Conservation (phyloP, 2,888 invertebrate genomes). For the Eilema caniola region DNA sequence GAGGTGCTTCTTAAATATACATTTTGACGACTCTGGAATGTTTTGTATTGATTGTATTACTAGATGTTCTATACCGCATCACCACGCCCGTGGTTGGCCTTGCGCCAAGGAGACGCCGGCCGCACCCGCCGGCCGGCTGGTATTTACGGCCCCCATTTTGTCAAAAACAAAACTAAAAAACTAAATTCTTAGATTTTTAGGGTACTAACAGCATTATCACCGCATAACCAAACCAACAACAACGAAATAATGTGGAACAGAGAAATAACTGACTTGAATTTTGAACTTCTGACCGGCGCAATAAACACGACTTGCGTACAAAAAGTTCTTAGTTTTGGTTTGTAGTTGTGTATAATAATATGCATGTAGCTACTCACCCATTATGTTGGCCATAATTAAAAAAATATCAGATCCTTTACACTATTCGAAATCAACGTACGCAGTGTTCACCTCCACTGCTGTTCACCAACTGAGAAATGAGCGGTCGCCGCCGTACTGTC, state of each 20-base stretch:
- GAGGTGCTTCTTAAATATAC: constrained; percentile 3
- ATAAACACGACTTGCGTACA: background rate
- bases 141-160: constrained; percentile 61
- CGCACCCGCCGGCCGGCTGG: constrained; percentile 54
- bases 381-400: constrained; percentile 76
- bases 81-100: constrained; percentile 73
- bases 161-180: constrained; percentile 50
- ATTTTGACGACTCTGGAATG: constrained; percentile 25
- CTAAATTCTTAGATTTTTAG: constrained; percentile 5
- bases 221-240: background rate
- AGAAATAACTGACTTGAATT: background rate
- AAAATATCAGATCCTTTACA: constrained; percentile 57
- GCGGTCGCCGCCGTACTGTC: constrained; percentile 53
- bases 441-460: constrained; percentile 59
- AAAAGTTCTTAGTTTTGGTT: background rate
- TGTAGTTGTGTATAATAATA: constrained; percentile 19
- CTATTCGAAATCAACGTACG: constrained; percentile 57
- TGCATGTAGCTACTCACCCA: constrained; percentile 69
- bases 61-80: constrained; percentile 55
- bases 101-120: constrained; percentile 70
- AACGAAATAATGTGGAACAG: background rate
- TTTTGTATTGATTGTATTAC: constrained; percentile 52
- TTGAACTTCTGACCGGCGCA: background rate
- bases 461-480: constrained; percentile 48
- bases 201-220: background rate